A percentile compares a stretch with the other conserved stretches of the same genome.
Conservation (phyloP, 2,113 vertebrate species). For the Corapipo altera region DNA sequence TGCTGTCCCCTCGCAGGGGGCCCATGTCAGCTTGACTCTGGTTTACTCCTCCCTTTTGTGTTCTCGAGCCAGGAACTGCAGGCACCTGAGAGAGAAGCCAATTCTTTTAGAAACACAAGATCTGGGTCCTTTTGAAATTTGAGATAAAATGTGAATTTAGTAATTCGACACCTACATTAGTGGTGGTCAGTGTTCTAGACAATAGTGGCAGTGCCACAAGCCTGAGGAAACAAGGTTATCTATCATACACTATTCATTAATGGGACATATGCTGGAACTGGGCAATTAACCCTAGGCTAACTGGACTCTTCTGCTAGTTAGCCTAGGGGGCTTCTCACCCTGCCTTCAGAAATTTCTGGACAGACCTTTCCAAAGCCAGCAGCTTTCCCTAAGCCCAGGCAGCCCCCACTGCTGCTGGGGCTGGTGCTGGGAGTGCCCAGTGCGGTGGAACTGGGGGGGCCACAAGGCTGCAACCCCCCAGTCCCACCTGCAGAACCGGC, state of each 20-base stretch:
- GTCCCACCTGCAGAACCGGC: neutral
- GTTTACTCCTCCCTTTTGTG: neutral
- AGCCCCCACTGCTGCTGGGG: neutral
- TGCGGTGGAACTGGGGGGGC: neutral
- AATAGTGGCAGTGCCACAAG: neutral
- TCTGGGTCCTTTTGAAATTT: neutral
- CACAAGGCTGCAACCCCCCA: neutral
- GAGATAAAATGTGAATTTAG: neutral
- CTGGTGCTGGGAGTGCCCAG: neutral
- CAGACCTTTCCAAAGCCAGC: neutral
- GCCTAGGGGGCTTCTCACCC: neutral
- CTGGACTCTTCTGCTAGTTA: neutral
- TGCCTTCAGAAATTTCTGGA: neutral
- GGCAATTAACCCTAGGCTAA: neutral
- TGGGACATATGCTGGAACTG: neutral
- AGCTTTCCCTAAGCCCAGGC: neutral
- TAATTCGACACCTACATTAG: neutral
- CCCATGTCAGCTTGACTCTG: neutral
- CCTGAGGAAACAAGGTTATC: neutral
- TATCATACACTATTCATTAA: neutral
- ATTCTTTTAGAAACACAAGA: neutral
- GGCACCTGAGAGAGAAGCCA: neutral
- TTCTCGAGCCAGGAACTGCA: neutral
- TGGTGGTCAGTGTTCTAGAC: neutral
- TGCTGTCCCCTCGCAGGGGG: neutral